These are phyloP conservation scores for Tethya wilhelma DNA, from an alignment of 37 sponge, comb jelly and placozoan species.

Conservation along the genomic window DNA sequence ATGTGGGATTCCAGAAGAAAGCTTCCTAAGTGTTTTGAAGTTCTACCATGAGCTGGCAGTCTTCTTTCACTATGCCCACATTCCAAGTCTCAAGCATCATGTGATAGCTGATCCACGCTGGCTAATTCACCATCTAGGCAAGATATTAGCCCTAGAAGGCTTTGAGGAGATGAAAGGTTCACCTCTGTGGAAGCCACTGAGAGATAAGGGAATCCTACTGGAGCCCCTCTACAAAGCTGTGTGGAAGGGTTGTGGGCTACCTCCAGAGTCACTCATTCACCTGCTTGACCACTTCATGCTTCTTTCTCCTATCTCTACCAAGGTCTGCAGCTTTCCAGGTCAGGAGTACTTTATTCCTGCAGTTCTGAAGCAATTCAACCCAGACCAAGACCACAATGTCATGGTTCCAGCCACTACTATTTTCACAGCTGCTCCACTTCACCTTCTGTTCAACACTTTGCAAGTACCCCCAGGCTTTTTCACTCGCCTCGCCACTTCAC, in stretches of 20 bases:
- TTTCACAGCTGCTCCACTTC: constrained; percentile 38
- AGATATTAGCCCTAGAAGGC: constrained; percentile 21
- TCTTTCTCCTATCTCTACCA: not conserved
- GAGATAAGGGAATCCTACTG: constrained; percentile 43
- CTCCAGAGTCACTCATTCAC: constrained; percentile 27
- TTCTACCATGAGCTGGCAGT: constrained; percentile 70
- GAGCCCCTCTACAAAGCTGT: constrained; percentile 29
- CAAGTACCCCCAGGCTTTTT: constrained; percentile 71
- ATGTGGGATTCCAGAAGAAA: constrained; percentile 15
- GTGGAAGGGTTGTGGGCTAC: not conserved
- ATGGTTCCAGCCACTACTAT: not conserved
- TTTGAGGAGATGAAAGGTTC: not conserved
- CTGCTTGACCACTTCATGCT: constrained; percentile 29
- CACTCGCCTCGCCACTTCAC: constrained; percentile 34
- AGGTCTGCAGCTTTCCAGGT: not conserved
- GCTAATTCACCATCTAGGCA: constrained; percentile 40
- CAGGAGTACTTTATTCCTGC: constrained; percentile 46
- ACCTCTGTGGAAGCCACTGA: constrained; percentile 10
- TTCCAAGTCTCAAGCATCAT: not conserved
- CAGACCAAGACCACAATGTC: not conserved
- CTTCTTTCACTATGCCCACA: constrained; percentile 42
- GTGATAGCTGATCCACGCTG: constrained; percentile 55
- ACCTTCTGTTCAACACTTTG: constrained; percentile 23
- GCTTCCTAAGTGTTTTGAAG: constrained; percentile 41
- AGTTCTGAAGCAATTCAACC: not conserved